A percentile compares a stretch with the other conserved stretches of the same genome.
phyloP scores from a whole-genome alignment of 1,140 invertebrate genomes.

The Drosophila pectinifera region DNA sequence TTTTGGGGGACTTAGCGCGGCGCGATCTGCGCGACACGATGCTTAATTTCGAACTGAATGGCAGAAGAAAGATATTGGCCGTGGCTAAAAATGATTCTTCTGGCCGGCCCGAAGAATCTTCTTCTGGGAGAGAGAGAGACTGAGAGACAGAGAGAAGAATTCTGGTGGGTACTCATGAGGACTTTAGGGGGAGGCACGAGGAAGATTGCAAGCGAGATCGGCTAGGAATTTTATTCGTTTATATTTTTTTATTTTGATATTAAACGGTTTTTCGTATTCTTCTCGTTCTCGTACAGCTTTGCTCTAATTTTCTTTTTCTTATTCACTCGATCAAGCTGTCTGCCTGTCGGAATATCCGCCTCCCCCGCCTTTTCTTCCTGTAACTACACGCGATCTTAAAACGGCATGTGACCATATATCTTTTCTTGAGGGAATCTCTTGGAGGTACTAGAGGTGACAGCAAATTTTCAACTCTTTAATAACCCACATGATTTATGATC shows the following conservation, averaged over 20 bases:
- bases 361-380: constrained; percentile 9
- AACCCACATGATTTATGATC: constrained; percentile 63
- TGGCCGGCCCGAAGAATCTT: constrained; percentile 62
- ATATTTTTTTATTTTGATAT: constrained; percentile 66
- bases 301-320: constrained; percentile 16
- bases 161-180: not conserved
- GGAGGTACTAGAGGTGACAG: constrained; percentile 3
- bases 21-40: constrained; percentile 71
- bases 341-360: constrained; percentile 12
- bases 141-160: constrained; percentile 27
- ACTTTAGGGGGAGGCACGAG: constrained; percentile 18
- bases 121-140: constrained; percentile 21
- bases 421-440: constrained; percentile 6
- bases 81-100: constrained; percentile 82
- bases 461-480: constrained; percentile 33
- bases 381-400: constrained; percentile 57
- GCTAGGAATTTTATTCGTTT: constrained; percentile 74
- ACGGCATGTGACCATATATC: constrained; percentile 50
- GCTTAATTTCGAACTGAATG: constrained; percentile 79
- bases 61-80: constrained; percentile 59
- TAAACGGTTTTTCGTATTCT: constrained; percentile 59
- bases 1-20: constrained; percentile 30
- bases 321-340: constrained; percentile 68
- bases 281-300: constrained; percentile 19
- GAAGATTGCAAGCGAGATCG: constrained; percentile 41